Evolutionary conservation across 2,888 invertebrate species (phyloP).

Genomic region (Limnephilus marmoratus): DNA sequence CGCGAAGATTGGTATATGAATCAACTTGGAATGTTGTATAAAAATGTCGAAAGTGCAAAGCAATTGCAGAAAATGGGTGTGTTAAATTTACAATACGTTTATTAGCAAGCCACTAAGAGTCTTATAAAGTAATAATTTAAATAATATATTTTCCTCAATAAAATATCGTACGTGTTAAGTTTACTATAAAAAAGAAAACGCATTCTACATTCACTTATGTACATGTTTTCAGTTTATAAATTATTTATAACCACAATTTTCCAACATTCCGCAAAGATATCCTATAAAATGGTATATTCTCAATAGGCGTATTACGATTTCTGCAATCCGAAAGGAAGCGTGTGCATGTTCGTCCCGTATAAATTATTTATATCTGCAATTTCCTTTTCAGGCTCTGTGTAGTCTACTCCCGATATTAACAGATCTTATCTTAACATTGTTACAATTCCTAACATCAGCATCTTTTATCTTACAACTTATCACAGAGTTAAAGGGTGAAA

Average conservation of each 20-base stretch:
- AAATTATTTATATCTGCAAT: neutral
- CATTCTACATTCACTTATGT: neutral
- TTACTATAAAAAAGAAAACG: neutral
- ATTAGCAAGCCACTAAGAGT: too few species aligned
- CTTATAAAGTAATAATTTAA: too few species aligned
- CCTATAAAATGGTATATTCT: neutral
- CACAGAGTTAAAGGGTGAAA: neutral
- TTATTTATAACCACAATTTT: neutral
- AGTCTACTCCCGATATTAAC: neutral
- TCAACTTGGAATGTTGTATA: neutral
- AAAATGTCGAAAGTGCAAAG: neutral
- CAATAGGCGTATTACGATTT: neutral
- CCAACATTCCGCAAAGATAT: neutral
- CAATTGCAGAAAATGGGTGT: neutral
- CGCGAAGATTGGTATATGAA: neutral
- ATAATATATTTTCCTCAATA: too few species aligned
- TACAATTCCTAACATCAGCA: constrained; percentile 1
- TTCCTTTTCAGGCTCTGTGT: neutral
- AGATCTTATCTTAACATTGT: constrained; percentile 4
- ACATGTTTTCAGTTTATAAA: neutral
- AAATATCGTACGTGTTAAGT: neutral
- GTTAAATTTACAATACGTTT: too few species aligned
- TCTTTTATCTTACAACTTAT: neutral
- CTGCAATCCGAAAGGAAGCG: neutral
- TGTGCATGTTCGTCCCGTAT: neutral